Conservation (phyloP, 1,140 invertebrate genomes). For the Stenopsyche tienmushanensis region DNA sequence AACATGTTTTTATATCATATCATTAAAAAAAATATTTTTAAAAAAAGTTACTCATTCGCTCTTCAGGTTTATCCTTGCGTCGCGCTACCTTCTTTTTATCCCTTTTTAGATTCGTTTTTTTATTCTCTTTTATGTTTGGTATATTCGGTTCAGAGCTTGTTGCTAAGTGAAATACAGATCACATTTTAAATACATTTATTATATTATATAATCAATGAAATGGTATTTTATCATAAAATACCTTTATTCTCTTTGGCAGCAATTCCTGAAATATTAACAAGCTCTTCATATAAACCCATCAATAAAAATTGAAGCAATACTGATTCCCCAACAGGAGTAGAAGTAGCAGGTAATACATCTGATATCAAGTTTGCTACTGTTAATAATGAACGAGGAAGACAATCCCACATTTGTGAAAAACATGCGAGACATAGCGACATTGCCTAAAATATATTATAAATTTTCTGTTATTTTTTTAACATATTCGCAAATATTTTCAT, state of each 20-base stretch:
- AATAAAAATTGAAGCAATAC: constrained; percentile 68
- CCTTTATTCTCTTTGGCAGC: constrained; percentile 52
- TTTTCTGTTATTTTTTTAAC: background rate
- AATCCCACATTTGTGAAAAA: constrained; percentile 65
- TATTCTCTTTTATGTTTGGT: constrained; percentile 24
- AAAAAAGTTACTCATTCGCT: constrained; percentile 24
- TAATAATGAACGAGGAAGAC: constrained; percentile 59
- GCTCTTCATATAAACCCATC: constrained; percentile 59
- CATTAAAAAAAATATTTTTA: background rate
- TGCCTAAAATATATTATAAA: constrained; percentile 48
- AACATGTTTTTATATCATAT: background rate
- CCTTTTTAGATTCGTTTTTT: constrained; percentile 36
- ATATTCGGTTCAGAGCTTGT: constrained; percentile 8
- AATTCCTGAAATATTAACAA: constrained; percentile 53
- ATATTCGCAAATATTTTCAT: background rate
- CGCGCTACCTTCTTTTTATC: constrained; percentile 31
- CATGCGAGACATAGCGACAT: constrained; percentile 71
- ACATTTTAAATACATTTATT: background rate
- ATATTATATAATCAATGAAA: constrained; percentile 4
- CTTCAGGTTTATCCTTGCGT: constrained; percentile 21
- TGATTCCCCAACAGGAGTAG: constrained; percentile 64
- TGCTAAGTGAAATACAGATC: constrained; percentile 2
- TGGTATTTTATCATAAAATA: background rate
- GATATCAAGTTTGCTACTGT: constrained; percentile 60
- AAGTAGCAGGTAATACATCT: constrained; percentile 65